Conservation (phyloP, 2,797 vertebrate genomes). For the Karalla daura region DNA sequence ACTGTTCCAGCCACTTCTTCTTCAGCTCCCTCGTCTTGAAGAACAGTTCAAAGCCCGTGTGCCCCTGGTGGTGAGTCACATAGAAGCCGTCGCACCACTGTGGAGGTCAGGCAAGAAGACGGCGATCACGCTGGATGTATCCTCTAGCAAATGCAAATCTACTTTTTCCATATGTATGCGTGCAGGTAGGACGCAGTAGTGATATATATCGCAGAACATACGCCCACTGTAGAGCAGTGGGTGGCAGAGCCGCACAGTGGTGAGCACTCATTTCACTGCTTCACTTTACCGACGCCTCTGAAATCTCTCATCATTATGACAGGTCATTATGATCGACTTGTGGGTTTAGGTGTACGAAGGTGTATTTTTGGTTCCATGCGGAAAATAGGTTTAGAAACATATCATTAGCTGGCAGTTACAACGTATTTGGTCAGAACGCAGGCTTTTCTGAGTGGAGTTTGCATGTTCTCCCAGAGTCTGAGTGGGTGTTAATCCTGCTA, state of each 20-base stretch:
- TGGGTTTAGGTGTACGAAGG: neutral
- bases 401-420: no score
- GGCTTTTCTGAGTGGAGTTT: no score
- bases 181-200: neutral
- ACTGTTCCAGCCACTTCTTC: conserved; percentile 98
- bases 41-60: conserved; percentile 93
- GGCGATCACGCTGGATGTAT: conserved; percentile 8
- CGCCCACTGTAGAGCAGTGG: neutral
- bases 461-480: no score
- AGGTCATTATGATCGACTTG: neutral
- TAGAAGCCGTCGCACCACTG: conserved; percentile 98
- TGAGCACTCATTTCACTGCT: no score
- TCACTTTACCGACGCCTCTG: no score
- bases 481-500: no score
- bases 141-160: neutral
- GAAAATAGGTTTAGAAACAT: no score
- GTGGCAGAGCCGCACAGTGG: neutral
- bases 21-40: conserved; percentile 97
- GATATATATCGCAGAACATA: no score
- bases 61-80: conserved; percentile 93
- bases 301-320: neutral
- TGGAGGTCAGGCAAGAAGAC: conserved; percentile 56
- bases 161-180: conserved; percentile 14
- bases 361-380: neutral
- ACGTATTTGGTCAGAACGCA: no score